Evolutionary conservation across 2,797 vertebrate species (phyloP), one percentile per base, ranked within the genome.

Genomic region (Muscicapa comitata): DNA sequence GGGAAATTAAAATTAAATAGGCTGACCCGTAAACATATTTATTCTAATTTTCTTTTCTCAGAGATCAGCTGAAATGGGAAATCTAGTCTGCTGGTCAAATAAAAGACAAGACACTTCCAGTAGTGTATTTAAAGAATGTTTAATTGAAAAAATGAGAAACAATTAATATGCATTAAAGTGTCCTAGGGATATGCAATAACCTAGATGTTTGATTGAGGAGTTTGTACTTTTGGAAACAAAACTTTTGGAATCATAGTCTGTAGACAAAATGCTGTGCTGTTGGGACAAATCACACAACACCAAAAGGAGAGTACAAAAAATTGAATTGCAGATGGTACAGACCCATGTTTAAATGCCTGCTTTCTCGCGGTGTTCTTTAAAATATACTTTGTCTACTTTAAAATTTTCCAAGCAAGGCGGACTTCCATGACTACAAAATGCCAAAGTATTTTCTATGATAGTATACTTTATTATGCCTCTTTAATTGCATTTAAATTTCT

Each of bases 1-100:
- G 33, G 28, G 25, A 85, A 86, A 92, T 70, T 47, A 63, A 85
- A 78, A 90, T 77, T 71, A 89, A 93, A 54, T 48, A 71, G 45
- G 29, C 23, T 68, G 26, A 17, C 50, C 65, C 86, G 75, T 65
- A 92, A 93, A 92, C 54, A 62, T 47, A 74, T 80, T 74, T 83
- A 26, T 92, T 93, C 54, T 70, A 13, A 72, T 97, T 96, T 87
- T 77, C 72, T 88, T 80, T 92, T 86, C 58, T 33, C 54, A 42
- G 19, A 78, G 43, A 29, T 94, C 65, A 92, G 71, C 86, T 83
- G 35, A 57, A 91, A 77, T 72, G 37, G 37, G 31, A 77, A 87
- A 83, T 71, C 24, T 71, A 68, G 28, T 38, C 43, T 91, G 35
- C 11, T 75, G 55, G 37, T 50, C 20, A 83, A 91, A 65, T 48